Evolutionary conservation across 2,888 invertebrate species (phyloP).

Genomic region (Pyrrhia umbra): DNA sequence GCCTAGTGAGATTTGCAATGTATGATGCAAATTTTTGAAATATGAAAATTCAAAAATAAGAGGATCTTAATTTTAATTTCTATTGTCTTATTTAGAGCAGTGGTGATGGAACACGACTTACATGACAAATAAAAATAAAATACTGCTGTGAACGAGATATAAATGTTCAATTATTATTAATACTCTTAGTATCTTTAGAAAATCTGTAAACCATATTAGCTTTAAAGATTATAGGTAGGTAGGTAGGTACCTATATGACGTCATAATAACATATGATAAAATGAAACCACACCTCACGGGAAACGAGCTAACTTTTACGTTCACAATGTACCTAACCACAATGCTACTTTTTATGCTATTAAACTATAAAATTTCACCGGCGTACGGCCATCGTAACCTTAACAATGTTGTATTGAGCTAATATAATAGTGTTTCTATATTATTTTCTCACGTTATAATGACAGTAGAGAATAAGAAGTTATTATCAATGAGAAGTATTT

Average conservation of each 20-base stretch:
- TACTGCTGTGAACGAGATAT: too few relatives aligned
- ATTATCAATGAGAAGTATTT: slow-evolving; percentile 58
- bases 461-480: slow-evolving; percentile 51
- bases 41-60: too few relatives aligned
- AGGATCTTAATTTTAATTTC: too few relatives aligned
- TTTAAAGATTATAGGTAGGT: too few relatives aligned
- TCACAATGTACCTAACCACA: slow-evolving; percentile 32
- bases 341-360: slow-evolving; percentile 49
- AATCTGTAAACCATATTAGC: too few relatives aligned
- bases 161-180: too few relatives aligned
- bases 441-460: slow-evolving; percentile 62
- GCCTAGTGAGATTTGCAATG: too few relatives aligned
- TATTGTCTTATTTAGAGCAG: too few relatives aligned
- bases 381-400: slow-evolving; percentile 34
- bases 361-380: slow-evolving; percentile 57
- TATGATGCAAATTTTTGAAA: too few relatives aligned
- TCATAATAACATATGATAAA: not conserved
- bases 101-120: too few relatives aligned
- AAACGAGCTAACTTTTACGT: slow-evolving; percentile 11
- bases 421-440: slow-evolving; percentile 57
- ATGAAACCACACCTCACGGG: not conserved
- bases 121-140: too few relatives aligned
- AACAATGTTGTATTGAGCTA: slow-evolving; percentile 56
- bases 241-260: too few relatives aligned
- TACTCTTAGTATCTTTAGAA: not conserved